Percentiles rank a stretch among this genome's conserved stretches.
phyloP scores from a whole-genome alignment of 2,888 invertebrate species.

The Dryadula phaetusa region DNA sequence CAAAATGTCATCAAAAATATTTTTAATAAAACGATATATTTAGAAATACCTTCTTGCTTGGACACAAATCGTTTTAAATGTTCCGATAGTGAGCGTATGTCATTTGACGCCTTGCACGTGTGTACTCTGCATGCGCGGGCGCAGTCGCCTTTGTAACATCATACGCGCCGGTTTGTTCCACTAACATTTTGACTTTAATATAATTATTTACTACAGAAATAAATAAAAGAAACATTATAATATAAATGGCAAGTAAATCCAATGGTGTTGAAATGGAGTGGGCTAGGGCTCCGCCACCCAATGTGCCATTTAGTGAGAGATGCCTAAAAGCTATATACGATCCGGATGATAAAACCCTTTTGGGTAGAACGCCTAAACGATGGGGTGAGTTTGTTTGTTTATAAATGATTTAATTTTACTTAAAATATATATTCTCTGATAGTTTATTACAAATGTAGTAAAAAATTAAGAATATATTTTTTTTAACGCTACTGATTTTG shows the following conservation, averaged over 20 bases:
- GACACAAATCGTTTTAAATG: constrained; percentile 17
- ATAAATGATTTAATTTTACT: constrained; percentile 20
- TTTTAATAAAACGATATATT: constrained; percentile 16
- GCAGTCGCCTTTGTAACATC: constrained; percentile 48
- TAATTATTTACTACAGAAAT: no score
- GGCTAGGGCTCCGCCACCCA: constrained; percentile 67
- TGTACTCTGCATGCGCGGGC: constrained; percentile 33
- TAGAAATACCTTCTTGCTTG: constrained; percentile 24
- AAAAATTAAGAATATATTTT: no score
- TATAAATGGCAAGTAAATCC: constrained; percentile 62
- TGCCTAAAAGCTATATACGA: constrained; percentile 66
- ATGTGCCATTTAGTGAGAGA: constrained; percentile 58
- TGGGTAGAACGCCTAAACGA: constrained; percentile 73
- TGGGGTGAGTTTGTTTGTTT: constrained; percentile 68
- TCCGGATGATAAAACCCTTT: constrained; percentile 69
- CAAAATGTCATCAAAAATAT: background rate
- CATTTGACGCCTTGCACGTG: constrained; percentile 44
- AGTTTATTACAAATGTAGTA: no score
- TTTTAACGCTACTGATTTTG: no score
- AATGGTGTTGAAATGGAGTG: constrained; percentile 71
- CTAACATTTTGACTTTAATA: no score
- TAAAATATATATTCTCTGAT: no score
- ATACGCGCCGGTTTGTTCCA: constrained; percentile 46
- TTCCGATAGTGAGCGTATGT: constrained; percentile 44
- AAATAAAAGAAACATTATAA: background rate